Conservation (phyloP, 2,113 vertebrate genomes). For the Shinisaurus crocodilurus region DNA sequence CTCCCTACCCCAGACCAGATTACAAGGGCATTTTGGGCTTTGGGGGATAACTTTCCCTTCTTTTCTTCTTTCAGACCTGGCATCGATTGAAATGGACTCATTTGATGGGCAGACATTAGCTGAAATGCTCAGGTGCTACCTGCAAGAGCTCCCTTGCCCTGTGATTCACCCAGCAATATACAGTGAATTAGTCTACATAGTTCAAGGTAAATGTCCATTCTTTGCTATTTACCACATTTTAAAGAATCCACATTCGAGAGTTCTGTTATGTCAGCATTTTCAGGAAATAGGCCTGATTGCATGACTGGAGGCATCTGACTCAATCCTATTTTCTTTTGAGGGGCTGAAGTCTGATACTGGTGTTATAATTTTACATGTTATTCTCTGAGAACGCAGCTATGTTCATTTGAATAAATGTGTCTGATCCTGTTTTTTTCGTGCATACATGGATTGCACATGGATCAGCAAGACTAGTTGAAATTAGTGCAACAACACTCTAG, state of each 20-base stretch:
- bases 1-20: neutral
- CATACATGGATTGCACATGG: neutral
- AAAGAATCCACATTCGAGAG: neutral
- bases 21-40: neutral
- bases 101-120: conserved; percentile 75
- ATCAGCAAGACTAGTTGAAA: neutral
- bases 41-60: neutral
- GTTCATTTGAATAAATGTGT: neutral
- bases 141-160: conserved; percentile 79
- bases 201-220: conserved; percentile 79
- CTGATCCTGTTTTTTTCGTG: too few relatives aligned
- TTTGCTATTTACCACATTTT: neutral
- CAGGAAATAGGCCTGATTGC: neutral
- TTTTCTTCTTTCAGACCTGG: conserved; percentile 62
- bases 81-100: conserved; percentile 76
- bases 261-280: neutral
- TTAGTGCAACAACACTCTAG: neutral
- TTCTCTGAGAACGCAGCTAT: neutral
- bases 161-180: conserved; percentile 79
- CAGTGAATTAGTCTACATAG: conserved; percentile 81
- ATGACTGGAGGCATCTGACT: neutral
- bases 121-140: conserved; percentile 78
- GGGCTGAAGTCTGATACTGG: neutral
- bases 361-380: neutral
- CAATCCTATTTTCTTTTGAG: neutral